Evolutionary conservation across 2,797 vertebrate genomes (phyloP).

Genomic region (Enteromius afrohamiltoni): DNA sequence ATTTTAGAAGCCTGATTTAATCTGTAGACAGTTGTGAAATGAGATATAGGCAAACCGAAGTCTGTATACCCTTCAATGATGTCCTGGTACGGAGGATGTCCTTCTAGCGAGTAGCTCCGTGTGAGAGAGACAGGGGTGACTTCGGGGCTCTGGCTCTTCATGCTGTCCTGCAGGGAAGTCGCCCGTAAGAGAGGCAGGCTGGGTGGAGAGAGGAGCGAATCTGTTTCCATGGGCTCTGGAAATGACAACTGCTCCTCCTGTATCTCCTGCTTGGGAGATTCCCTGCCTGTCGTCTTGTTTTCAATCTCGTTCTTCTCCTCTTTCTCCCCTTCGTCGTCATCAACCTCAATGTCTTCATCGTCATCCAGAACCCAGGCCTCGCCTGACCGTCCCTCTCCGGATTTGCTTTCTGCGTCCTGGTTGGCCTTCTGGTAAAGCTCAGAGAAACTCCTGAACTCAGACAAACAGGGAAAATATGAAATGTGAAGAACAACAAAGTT

Average conservation of each 20-base stretch:
- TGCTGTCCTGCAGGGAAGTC: slow-evolving; percentile 81
- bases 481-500: background rate
- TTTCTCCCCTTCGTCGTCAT: slow-evolving; percentile 52
- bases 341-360: slow-evolving; percentile 69
- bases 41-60: background rate
- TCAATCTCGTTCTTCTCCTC: slow-evolving; percentile 59
- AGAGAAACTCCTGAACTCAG: slow-evolving; percentile 84
- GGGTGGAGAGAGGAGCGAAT: slow-evolving; percentile 65
- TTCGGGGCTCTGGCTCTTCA: slow-evolving; percentile 64
- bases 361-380: slow-evolving; percentile 82
- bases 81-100: slow-evolving; percentile 65
- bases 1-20: background rate
- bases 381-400: slow-evolving; percentile 76
- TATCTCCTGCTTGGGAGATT: slow-evolving; percentile 56
- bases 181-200: slow-evolving; percentile 78
- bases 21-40: background rate
- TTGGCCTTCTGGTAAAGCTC: slow-evolving; percentile 91
- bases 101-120: slow-evolving; percentile 79
- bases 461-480: slow-evolving; percentile 7
- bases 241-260: slow-evolving; percentile 49
- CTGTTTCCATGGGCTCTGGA: slow-evolving; percentile 56
- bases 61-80: slow-evolving; percentile 68
- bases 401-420: slow-evolving; percentile 83
- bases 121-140: slow-evolving; percentile 61
- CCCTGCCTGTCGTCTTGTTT: slow-evolving; percentile 56